phyloP scores from a whole-genome alignment of 2,113 vertebrate species.

The Chaetodon auriga region DNA sequence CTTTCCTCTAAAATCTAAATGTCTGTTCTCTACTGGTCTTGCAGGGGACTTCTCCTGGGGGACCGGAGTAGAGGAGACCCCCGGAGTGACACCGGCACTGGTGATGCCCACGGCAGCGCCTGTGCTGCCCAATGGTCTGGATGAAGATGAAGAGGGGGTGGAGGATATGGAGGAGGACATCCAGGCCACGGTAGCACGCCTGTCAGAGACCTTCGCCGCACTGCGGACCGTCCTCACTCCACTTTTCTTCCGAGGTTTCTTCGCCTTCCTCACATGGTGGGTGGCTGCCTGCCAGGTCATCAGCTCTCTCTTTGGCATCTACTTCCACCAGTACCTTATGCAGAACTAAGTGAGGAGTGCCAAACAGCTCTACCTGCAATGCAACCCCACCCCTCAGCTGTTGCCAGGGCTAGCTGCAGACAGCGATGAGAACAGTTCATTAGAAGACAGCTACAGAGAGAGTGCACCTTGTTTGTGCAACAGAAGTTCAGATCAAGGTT shows the following conservation, averaged over 20 bases:
- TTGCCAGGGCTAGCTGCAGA: slow-evolving; percentile 17
- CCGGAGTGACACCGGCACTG: slow-evolving; percentile 25
- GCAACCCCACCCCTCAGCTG: slow-evolving; percentile 11
- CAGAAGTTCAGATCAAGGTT: background rate
- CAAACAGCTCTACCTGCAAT: background rate
- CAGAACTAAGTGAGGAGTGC: slow-evolving; percentile 77
- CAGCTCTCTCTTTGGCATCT: slow-evolving; percentile 94
- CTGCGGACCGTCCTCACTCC: slow-evolving; percentile 88
- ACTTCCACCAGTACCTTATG: slow-evolving; percentile 95
- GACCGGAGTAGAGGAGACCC: slow-evolving; percentile 73
- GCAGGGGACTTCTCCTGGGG: slow-evolving; percentile 93
- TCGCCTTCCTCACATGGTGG: slow-evolving; percentile 97
- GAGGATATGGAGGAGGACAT: slow-evolving; percentile 83
- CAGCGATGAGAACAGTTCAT: slow-evolving; percentile 1
- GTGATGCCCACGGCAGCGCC: slow-evolving; percentile 30
- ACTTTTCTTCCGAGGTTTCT: slow-evolving; percentile 88
- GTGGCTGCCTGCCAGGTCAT: slow-evolving; percentile 92
- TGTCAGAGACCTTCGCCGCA: slow-evolving; percentile 79
- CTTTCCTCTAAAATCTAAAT: background rate
- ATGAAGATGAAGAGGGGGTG: slow-evolving; percentile 82
- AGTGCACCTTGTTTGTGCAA: slow-evolving; percentile 1
- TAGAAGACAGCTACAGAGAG: slow-evolving; percentile 15
- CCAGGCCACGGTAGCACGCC: slow-evolving; percentile 85
- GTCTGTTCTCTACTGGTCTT: background rate
- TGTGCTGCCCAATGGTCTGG: background rate